Evolutionary conservation across 2,888 invertebrate species (phyloP).

Genomic region (Piscicola geometra): DNA sequence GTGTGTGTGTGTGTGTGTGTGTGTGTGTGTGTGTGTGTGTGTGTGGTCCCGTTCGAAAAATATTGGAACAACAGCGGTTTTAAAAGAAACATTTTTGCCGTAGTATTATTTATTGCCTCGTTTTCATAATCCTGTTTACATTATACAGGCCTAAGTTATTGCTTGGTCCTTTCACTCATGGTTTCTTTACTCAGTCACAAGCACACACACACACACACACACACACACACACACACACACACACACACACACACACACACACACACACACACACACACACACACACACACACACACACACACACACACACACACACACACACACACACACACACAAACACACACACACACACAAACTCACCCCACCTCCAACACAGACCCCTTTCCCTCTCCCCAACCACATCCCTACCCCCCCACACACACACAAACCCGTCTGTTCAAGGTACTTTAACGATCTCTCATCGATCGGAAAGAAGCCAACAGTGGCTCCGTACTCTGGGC

Average conservation of each 20-base stretch:
- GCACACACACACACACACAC: conserved; percentile 15
- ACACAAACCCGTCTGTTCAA: conserved; percentile 71
- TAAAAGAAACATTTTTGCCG: no score
- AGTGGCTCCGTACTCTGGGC: conserved; percentile 95
- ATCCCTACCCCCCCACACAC: conserved; percentile 1
- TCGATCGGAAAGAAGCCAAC: conserved; percentile 92
- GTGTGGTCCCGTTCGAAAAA: no score
- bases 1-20: no score
- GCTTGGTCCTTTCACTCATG: no score
- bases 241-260: no score
- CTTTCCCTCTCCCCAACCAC: background rate
- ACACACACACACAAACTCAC: background rate
- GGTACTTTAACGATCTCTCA: conserved; percentile 71
- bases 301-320: background rate
- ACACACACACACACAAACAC: background rate
- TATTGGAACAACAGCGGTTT: no score
- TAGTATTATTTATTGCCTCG: no score
- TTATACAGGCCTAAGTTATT: no score
- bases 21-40: no score
- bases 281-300: conserved; percentile 20
- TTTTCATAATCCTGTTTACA: no score
- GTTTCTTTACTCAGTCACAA: no score
- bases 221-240: background rate
- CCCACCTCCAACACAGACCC: background rate
- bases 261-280: conserved; percentile 5